These are phyloP conservation scores for Helleia helle DNA, from an alignment of 2,888 invertebrate species.

Conservation along the genomic window DNA sequence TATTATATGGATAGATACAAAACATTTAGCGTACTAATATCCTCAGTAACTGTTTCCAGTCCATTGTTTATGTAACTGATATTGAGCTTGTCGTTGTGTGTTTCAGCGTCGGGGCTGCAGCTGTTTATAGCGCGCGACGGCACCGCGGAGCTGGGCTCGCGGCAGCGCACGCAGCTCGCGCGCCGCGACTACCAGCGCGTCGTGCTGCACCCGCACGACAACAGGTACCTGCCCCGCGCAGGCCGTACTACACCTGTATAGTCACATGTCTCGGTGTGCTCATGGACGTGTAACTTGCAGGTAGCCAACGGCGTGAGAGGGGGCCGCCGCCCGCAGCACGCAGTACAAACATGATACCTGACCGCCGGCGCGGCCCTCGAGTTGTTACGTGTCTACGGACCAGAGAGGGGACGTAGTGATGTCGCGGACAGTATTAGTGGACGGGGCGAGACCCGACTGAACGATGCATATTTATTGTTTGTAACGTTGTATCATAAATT, in stretches of 20 bases:
- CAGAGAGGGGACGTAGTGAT: background rate
- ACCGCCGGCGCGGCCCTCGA: slow-evolving; percentile 9
- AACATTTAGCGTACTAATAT: too few relatives aligned
- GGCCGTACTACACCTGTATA: background rate
- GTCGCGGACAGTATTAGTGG: slow-evolving; percentile 21
- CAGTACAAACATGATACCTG: slow-evolving; percentile 12
- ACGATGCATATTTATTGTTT: slow-evolving; percentile 50
- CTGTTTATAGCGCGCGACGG: slow-evolving; percentile 93
- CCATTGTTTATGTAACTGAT: too few relatives aligned
- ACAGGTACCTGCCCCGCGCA: slow-evolving; percentile 2
- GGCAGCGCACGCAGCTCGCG: slow-evolving; percentile 82
- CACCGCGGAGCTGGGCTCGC: slow-evolving; percentile 88
- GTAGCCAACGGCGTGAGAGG: slow-evolving; percentile 38
- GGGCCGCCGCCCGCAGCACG: slow-evolving; percentile 13
- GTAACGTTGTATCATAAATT: slow-evolving; percentile 42
- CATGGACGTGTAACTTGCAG: slow-evolving; percentile 24
- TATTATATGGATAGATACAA: too few relatives aligned
- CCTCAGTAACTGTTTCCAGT: too few relatives aligned
- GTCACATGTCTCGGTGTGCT: too few relatives aligned
- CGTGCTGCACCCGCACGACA: slow-evolving; percentile 54
- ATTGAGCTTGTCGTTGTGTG: too few relatives aligned
- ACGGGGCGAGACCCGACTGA: slow-evolving; percentile 21
- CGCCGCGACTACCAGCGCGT: slow-evolving; percentile 56
- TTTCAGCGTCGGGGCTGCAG: slow-evolving; percentile 89
- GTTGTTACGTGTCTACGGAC: background rate